A percentile compares a stretch with the other conserved stretches of the same genome.
These are phyloP conservation scores for Aurelia sp. DNA, from an alignment of 30 jellyfish, hydroid and myxozoan species.

Conservation along the genomic window DNA sequence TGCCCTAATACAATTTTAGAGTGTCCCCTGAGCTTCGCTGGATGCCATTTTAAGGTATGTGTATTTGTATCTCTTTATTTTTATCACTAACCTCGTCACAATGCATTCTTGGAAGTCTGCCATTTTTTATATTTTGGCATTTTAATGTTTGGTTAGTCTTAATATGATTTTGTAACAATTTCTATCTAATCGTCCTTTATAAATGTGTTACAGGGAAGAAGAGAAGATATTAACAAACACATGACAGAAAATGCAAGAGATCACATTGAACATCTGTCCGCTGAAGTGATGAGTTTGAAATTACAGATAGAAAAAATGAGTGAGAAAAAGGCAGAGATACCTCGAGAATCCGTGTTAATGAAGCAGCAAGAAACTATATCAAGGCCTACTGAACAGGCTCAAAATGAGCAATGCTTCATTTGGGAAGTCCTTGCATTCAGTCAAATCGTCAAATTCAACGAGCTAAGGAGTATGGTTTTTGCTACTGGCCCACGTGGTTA, in stretches of 20 bases:
- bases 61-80: too few relatives aligned
- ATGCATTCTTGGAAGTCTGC: too few relatives aligned
- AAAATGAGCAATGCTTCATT: background rate
- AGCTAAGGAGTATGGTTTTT: conserved; percentile 15
- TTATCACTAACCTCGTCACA: too few relatives aligned
- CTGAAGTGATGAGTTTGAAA: conserved; percentile 1
- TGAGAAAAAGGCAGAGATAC: background rate
- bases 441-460: background rate
- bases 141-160: too few relatives aligned
- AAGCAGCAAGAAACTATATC: background rate
- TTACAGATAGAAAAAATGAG: background rate
- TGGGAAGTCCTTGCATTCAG: conserved; percentile 6
- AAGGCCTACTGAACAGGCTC: background rate
- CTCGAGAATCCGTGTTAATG: too few relatives aligned
- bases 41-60: conserved; percentile 15
- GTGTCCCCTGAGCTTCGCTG: conserved; percentile 17
- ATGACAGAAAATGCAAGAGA: background rate
- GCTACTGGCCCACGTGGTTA: conserved; percentile 65
- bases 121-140: too few relatives aligned
- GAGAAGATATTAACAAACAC: conserved; percentile 2
- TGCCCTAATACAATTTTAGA: background rate
- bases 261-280: background rate
- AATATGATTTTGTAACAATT: too few relatives aligned
- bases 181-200: too few relatives aligned
- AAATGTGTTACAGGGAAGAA: background rate